A percentile compares a stretch with the other conserved stretches of the same genome.
Conservation (phyloP, 2,797 vertebrate species). For the Florisuga fusca region DNA sequence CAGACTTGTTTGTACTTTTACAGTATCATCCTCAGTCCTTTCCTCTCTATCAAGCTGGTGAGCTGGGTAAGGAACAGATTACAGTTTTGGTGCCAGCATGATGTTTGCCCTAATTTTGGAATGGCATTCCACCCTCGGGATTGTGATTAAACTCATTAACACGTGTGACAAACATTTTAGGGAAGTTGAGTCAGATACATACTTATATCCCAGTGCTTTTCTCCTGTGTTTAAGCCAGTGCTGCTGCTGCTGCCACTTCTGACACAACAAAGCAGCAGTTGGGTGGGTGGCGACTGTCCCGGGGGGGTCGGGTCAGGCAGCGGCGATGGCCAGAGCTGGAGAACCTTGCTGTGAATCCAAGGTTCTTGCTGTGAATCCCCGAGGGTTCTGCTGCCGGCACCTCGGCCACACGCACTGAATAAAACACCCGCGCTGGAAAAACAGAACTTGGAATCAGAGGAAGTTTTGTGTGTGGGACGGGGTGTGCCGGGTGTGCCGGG, state of each 20-base stretch:
- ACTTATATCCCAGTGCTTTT: not conserved
- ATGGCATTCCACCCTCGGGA: not conserved
- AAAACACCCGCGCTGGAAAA: not conserved
- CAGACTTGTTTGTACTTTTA: rapidly evolving
- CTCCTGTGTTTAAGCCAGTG: not conserved
- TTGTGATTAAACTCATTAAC: not conserved
- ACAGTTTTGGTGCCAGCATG: not conserved
- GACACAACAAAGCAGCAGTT: rapidly evolving
- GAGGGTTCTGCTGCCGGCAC: rapidly evolving
- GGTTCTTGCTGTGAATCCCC: rapidly evolving
- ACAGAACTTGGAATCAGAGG: not conserved
- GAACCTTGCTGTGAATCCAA: no score
- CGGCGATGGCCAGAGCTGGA: rapidly evolving
- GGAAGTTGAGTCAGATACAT: not conserved
- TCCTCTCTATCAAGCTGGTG: not conserved
- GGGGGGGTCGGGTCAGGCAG: not conserved
- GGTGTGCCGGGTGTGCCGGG: no score
- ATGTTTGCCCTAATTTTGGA: not conserved
- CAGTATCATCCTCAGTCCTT: not conserved
- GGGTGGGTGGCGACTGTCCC: rapidly evolving
- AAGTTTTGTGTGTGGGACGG: rapidly evolving
- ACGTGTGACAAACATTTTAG: not conserved
- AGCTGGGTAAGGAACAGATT: no score
- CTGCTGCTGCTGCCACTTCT: not conserved
- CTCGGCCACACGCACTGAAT: rapidly evolving